phyloP scores from a whole-genome alignment of 2,797 vertebrate species.

The Epinephelus awoara region DNA sequence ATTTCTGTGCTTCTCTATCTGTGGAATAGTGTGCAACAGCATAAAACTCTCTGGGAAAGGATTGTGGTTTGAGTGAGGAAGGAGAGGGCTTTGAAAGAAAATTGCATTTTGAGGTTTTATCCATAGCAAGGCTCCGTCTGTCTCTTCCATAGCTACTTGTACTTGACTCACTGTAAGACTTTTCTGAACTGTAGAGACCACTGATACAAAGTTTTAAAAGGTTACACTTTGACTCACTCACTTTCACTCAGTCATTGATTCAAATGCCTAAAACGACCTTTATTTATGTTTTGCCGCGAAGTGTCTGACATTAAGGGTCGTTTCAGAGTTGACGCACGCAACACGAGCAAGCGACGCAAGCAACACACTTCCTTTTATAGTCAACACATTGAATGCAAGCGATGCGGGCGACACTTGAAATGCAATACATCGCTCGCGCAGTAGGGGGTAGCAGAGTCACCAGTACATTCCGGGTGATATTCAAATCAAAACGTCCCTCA shows the following conservation, averaged over 20 bases:
- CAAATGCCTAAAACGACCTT: neutral
- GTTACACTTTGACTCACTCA: neutral
- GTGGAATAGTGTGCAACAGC: conserved; percentile 2
- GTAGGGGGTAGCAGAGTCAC: no score
- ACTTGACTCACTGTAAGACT: neutral
- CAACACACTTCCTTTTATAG: no score
- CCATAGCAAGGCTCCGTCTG: neutral
- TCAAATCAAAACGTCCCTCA: no score
- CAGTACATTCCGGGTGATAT: no score
- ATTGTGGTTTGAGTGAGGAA: neutral
- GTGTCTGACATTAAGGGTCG: no score
- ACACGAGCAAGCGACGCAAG: no score
- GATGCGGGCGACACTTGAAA: no score
- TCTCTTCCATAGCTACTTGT: neutral
- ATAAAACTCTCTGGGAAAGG: conserved; percentile 1
- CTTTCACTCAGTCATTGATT: neutral
- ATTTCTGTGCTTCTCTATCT: conserved; percentile 3
- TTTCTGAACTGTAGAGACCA: neutral
- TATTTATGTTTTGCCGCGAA: no score
- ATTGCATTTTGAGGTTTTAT: conserved; percentile 17
- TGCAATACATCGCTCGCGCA: no score
- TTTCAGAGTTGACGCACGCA: no score
- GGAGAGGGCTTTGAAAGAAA: conserved; percentile 2
- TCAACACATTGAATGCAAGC: no score
- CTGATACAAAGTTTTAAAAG: neutral